Base-by-base conservation (phyloP, 2,113 vertebrate species). In the Myocastor coypus region DNA sequence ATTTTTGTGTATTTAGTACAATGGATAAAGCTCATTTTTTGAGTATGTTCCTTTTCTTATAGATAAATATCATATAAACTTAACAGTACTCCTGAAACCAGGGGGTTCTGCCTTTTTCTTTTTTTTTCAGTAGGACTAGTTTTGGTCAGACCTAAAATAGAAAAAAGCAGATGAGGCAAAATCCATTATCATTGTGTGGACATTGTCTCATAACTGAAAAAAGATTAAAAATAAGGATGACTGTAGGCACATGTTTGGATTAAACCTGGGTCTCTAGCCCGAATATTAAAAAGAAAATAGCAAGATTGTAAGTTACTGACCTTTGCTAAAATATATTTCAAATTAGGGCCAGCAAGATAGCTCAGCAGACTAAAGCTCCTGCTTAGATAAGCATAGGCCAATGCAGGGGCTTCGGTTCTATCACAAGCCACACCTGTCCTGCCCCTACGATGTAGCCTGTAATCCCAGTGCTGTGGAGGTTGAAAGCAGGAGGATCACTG, bases 121-220 rank as follows among this genome's bases (percentile, higher is more conserved):
- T 91, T 93, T 82, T 92, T 84, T 75, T 61, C 37, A 87, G 64
- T 73, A 84, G 75, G 91, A 86, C 90, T 80, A 94, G 92, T 64
- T 96, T 63, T 89, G 30, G 32, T 91, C 83, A 89, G 55, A 71
- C 80, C 42, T 91, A 92, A 92, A 55, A 64, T 52, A 55, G 22
- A 75, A 22, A 22, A 87, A 92, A 87, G 89, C 59, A 84, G 12
- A 91, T 92, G 34, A 96, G 42, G 30, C 61, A 68, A 46, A 68
- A 42, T 83, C 28, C 42, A 4, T 96, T 94, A 87, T 96, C 20
- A 92, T 52, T 87, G n/a, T 83, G n/a, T 68, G 20, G 40, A 92
- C 55, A 68, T 95, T 87, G 75, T 83, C 68, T 89, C 20, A n/a
- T 78, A 86, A 92, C 88, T 95, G 75, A 91, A 85, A 66, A 78